Conservation (phyloP, 2,888 invertebrate species). For the Ichneumoninae sp. region DNA sequence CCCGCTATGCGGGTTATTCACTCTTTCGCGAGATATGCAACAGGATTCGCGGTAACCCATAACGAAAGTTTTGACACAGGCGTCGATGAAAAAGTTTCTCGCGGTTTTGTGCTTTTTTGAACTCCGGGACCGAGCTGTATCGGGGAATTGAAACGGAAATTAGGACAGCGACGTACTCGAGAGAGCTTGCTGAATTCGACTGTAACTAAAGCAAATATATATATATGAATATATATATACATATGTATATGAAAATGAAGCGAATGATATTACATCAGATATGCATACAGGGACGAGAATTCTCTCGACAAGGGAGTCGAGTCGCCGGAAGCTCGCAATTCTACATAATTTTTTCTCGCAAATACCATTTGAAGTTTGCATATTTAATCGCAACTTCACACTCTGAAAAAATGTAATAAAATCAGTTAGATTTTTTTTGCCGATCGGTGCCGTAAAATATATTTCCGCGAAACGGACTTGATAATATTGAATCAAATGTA, state of each 20-base stretch:
- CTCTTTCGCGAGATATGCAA: conserved; percentile 20
- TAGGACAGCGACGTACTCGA: neutral
- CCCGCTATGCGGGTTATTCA: neutral
- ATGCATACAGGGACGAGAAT: neutral
- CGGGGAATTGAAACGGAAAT: conserved; percentile 33
- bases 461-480: neutral
- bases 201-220: neutral
- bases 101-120: conserved; percentile 9
- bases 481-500: neutral
- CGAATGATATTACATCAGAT: conserved; percentile 1
- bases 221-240: neutral
- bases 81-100: conserved; percentile 13
- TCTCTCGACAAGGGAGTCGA: neutral
- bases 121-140: conserved; percentile 6
- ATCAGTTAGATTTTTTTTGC: neutral
- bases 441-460: neutral
- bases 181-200: neutral
- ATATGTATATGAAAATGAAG: neutral
- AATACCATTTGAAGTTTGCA: neutral
- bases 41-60: neutral
- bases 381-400: neutral
- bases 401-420: neutral
- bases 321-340: neutral
- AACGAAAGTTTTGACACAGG: conserved; percentile 12
- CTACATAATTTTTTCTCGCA: neutral